Base-by-base conservation (phyloP, 2,113 vertebrate genomes). In the Castor canadensis region DNA sequence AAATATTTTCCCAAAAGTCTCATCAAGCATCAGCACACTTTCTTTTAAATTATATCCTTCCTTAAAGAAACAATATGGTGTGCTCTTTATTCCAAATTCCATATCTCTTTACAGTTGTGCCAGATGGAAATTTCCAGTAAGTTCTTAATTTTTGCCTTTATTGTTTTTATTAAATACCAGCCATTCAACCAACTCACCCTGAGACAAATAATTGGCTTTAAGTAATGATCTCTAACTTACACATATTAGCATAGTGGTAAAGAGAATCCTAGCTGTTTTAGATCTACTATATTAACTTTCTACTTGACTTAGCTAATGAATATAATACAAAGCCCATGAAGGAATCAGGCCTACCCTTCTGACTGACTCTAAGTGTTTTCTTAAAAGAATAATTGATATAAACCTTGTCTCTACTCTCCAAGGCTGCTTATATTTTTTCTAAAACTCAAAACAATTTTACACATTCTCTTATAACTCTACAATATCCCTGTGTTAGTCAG, bases 201-300 rank as follows among this genome's bases (percentile, higher is more conserved):
- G 72, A 75, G 52, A 95, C 49, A 94, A 92, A 82, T 89, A 84
- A 90, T 54, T 85, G 13, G 43, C 90, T 85, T 93, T 94, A 56
- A 88, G 87, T 84, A 90, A 95, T 47, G 4, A 86, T 69, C 49
- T 93, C 93, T 95, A 43, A 80, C 71, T 77, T 89, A 71, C 43
- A 88, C 24, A 62, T 54, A 75, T 60, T 80, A 93, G 16, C 35
- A 69, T 38, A 86, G 35, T 2, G 30, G 58, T 43, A 83, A 94
- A 93, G 30, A n/a, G 30, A 87, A 76, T 38, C 26, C 10, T 77
- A 52, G 30, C 49, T 54, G 30, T 67, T 84, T 86, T 72, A 56
- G 20, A 38, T 76, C 43, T 80, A 79, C 12, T 32, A 17, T 26
- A 43, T 32, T 86, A 69, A 58, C 45, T 38, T 89, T 38, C 52